Conservation (phyloP, 2,113 vertebrate species). For the Donacobius atricapilla region DNA sequence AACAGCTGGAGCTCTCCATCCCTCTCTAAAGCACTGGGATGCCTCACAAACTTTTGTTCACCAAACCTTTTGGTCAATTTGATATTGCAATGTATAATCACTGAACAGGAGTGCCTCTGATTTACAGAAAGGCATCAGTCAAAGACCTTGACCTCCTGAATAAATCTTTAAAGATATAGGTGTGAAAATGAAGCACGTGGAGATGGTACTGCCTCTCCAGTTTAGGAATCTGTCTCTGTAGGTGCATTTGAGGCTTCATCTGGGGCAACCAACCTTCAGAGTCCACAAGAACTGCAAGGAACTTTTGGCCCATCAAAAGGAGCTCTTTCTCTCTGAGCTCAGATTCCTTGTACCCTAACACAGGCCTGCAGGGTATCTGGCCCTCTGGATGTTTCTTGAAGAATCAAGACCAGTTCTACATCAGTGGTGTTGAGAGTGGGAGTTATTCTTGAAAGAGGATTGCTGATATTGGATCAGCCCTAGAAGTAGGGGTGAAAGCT, state of each 20-base stretch:
- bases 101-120: background rate
- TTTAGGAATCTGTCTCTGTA: background rate
- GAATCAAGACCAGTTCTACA: background rate
- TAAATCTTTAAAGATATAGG: background rate
- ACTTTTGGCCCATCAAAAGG: background rate
- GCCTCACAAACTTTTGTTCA: background rate
- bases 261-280: background rate
- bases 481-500: constrained; percentile 5
- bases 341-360: background rate
- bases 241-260: background rate
- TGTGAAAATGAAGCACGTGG: background rate
- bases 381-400: background rate
- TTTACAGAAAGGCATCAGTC: background rate
- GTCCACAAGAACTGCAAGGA: background rate
- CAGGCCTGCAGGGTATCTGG: background rate
- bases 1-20: background rate
- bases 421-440: background rate
- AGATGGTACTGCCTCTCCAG: background rate
- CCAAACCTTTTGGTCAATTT: background rate
- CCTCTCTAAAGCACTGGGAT: background rate
- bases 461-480: constrained; percentile 36
- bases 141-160: background rate
- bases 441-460: constrained; percentile 52
- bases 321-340: background rate
- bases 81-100: background rate